These are phyloP conservation scores for Rhynchonema sp. DNA, from an alignment of 2,888 invertebrate species.

Conservation along the genomic window DNA sequence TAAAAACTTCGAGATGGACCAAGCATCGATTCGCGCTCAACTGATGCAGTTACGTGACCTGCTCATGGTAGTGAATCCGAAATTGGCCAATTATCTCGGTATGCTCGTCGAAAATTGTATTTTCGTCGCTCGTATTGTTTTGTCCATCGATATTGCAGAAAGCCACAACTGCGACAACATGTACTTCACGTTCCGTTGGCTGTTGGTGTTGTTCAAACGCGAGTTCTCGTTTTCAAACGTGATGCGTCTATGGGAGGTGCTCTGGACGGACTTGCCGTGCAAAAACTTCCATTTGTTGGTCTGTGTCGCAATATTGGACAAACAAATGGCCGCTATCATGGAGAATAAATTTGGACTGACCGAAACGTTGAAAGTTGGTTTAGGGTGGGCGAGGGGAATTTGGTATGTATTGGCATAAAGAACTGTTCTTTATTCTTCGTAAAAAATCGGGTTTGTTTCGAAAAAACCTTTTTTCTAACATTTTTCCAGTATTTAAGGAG, in stretches of 20 bases:
- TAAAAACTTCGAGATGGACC: constrained; percentile 86
- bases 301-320: constrained; percentile 73
- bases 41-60: constrained; percentile 61
- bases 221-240: constrained; percentile 68
- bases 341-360: constrained; percentile 79
- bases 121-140: too few relatives aligned
- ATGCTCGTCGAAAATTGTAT: too few relatives aligned
- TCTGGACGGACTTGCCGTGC: constrained; percentile 87
- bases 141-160: constrained; percentile 33
- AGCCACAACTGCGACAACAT: constrained; percentile 77
- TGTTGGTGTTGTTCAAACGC: constrained; percentile 80
- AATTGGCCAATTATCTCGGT: constrained; percentile 60
- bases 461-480: too few relatives aligned
- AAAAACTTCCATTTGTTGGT: constrained; percentile 83
- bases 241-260: constrained; percentile 42
- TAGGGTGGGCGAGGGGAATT: too few relatives aligned
- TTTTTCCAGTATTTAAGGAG: too few relatives aligned
- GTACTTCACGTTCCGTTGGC: constrained; percentile 98
- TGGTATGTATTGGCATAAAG: too few relatives aligned
- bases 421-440: too few relatives aligned
- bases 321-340: constrained; percentile 66
- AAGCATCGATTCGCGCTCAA: constrained; percentile 84
- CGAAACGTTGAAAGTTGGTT: constrained; percentile 84
- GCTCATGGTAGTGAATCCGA: constrained; percentile 58
- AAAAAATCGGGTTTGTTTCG: too few relatives aligned